These are phyloP conservation scores for Epinephelus awoara DNA, from an alignment of 2,797 vertebrate species.

Conservation along the genomic window DNA sequence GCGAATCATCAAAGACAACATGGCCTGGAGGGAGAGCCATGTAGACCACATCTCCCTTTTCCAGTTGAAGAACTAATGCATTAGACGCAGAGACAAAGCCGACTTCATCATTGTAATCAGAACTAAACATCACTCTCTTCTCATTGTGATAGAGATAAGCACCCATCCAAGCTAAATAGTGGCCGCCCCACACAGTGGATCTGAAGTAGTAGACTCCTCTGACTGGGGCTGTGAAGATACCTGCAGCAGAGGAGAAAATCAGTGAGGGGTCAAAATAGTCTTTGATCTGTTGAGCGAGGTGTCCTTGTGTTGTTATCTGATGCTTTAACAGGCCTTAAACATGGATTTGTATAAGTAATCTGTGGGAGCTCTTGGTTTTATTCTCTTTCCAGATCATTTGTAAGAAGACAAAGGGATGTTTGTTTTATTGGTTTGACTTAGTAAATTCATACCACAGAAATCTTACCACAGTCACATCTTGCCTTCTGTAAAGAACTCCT, in stretches of 20 bases:
- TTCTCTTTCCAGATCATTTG: too few relatives aligned
- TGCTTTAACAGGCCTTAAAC: too few relatives aligned
- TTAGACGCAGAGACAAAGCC: background rate
- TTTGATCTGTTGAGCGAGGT: background rate
- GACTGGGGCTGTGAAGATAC: slow-evolving; percentile 43
- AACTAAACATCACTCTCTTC: fast-evolving
- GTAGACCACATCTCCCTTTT: slow-evolving; percentile 30
- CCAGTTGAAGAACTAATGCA: slow-evolving; percentile 29
- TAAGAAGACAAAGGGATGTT: too few relatives aligned
- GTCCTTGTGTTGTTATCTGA: too few relatives aligned
- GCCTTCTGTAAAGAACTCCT: too few relatives aligned
- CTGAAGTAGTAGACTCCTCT: background rate
- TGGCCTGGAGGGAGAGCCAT: fast-evolving
- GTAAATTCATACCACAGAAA: too few relatives aligned
- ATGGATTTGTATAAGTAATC: too few relatives aligned
- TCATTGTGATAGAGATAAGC: slow-evolving; percentile 19
- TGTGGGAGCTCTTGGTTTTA: too few relatives aligned
- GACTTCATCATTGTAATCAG: fast-evolving
- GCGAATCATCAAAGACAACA: fast-evolving
- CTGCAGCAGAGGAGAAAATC: slow-evolving; percentile 23
- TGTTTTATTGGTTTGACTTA: too few relatives aligned
- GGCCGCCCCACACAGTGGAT: fast-evolving
- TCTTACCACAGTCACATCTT: too few relatives aligned
- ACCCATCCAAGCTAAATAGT: fast-evolving
- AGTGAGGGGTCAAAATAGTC: background rate